Conservation (phyloP, 2,888 invertebrate genomes). For the Cyaniris semiargus region DNA sequence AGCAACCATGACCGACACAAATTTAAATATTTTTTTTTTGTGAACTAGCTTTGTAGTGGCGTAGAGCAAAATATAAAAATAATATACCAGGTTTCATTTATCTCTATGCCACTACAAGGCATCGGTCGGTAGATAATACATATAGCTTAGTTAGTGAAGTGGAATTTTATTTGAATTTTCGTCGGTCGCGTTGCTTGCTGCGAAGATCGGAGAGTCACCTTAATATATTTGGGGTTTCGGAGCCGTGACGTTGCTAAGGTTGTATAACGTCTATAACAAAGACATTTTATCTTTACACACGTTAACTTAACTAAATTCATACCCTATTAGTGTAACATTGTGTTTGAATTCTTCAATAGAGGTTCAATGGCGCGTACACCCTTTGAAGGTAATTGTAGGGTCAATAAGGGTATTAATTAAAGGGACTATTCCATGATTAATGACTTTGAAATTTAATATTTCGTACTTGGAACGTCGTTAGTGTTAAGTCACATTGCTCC, state of each 20-base stretch:
- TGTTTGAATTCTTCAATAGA: not conserved
- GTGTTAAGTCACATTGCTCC: too few species aligned
- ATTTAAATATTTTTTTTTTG: too few species aligned
- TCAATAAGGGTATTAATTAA: not conserved
- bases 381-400: not conserved
- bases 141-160: too few species aligned
- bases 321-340: constrained; percentile 3
- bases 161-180: too few species aligned
- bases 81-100: too few species aligned
- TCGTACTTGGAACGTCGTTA: not conserved
- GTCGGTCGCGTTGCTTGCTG: too few species aligned
- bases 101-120: too few species aligned
- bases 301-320: not conserved
- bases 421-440: constrained; percentile 3
- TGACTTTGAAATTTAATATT: not conserved
- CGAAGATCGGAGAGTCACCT: too few species aligned
- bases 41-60: too few species aligned
- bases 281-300: constrained; percentile 13
- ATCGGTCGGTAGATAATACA: too few species aligned
- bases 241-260: not conserved
- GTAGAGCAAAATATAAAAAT: too few species aligned
- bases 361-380: not conserved
- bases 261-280: not conserved
- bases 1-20: too few species aligned
- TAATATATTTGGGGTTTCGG: not conserved